A percentile compares a stretch with the other conserved stretches of the same genome.
Evolutionary conservation across 2,113 vertebrate species (phyloP).

Genomic region (Shinisaurus crocodilurus): DNA sequence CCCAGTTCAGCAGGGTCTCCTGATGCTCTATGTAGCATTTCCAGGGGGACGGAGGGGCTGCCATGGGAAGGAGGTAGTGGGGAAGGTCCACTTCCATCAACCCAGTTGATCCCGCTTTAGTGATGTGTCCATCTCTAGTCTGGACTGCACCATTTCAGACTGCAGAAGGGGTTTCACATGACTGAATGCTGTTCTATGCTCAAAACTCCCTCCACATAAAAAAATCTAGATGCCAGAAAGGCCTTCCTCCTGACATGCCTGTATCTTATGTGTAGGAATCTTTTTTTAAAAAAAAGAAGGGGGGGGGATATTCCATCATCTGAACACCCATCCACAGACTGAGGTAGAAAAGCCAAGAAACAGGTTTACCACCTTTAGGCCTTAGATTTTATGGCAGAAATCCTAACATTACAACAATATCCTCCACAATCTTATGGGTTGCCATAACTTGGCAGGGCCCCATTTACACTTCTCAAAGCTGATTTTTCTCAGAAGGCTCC

Average conservation of each 20-base stretch:
- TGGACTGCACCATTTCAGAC: neutral
- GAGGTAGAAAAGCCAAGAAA: neutral
- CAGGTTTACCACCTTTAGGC: neutral
- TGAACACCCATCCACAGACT: neutral
- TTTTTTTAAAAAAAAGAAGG: neutral
- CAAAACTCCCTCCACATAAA: neutral
- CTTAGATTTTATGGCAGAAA: neutral
- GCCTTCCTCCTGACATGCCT: neutral
- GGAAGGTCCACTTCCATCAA: no score
- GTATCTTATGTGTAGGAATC: neutral
- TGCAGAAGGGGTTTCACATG: neutral
- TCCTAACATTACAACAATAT: neutral
- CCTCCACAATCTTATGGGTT: neutral
- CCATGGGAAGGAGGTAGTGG: no score
- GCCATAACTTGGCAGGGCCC: neutral
- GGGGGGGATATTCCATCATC: neutral
- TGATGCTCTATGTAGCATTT: no score
- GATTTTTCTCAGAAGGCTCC: neutral
- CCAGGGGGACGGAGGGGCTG: no score
- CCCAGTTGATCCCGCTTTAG: neutral
- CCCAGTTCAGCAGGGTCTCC: no score
- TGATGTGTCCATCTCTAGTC: neutral
- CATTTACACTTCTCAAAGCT: neutral
- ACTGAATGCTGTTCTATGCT: neutral
- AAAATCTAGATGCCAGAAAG: neutral